These are phyloP conservation scores for Stegana nigrithorax DNA, from an alignment of 2,888 invertebrate genomes.

Conservation along the genomic window DNA sequence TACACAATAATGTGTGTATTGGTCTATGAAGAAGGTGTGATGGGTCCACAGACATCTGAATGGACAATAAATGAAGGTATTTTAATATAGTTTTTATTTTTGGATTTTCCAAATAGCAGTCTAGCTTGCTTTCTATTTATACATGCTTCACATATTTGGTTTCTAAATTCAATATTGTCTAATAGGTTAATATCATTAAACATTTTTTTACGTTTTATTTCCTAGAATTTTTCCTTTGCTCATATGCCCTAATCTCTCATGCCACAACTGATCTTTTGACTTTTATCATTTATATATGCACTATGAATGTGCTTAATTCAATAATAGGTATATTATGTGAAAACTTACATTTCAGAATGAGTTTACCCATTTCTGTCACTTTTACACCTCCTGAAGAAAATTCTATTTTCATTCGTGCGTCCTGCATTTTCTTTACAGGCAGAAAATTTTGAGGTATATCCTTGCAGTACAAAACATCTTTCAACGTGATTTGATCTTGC, in stretches of 20 bases:
- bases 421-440: slow-evolving; percentile 47
- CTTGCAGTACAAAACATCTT: slow-evolving; percentile 45
- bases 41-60: slow-evolving; percentile 44
- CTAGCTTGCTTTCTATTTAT: slow-evolving; percentile 58
- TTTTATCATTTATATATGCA: slow-evolving; percentile 3
- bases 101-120: too few relatives aligned
- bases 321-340: too few relatives aligned
- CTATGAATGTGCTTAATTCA: too few relatives aligned
- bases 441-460: slow-evolving; percentile 56
- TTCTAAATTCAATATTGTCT: slow-evolving; percentile 23
- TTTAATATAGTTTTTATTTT: slow-evolving; percentile 41
- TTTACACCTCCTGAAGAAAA: slow-evolving; percentile 39
- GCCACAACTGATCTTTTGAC: slow-evolving; percentile 28
- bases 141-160: slow-evolving; percentile 55
- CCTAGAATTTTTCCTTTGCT: slow-evolving; percentile 33
- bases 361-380: slow-evolving; percentile 43
- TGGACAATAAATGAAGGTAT: slow-evolving; percentile 57
- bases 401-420: slow-evolving; percentile 44
- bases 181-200: slow-evolving; percentile 28
- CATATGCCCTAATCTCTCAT: slow-evolving; percentile 38
- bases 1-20: slow-evolving; percentile 56
- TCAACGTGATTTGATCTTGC: not conserved
- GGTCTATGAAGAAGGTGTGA: slow-evolving; percentile 56
- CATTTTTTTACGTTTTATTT: slow-evolving; percentile 32
- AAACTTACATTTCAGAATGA: slow-evolving; percentile 24